These are phyloP conservation scores for Mantis religiosa DNA, from an alignment of 2,888 invertebrate genomes.

Conservation along the genomic window DNA sequence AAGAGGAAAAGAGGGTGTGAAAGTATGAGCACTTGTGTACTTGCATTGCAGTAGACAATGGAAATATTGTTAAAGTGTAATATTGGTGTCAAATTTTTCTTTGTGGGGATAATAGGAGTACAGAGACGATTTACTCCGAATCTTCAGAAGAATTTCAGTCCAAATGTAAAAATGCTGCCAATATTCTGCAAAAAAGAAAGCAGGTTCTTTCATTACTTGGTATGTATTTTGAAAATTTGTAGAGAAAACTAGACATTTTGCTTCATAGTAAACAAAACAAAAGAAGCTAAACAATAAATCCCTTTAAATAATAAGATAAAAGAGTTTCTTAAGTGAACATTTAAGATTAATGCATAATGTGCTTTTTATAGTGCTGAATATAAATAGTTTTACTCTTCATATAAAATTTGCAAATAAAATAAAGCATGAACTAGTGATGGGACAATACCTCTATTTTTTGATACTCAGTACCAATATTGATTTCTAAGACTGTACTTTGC, in stretches of 20 bases:
- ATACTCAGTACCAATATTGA: no score
- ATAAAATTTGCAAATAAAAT: not conserved
- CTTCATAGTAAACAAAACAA: not conserved
- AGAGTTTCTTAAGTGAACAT: no score
- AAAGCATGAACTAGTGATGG: not conserved
- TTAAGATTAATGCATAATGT: no score
- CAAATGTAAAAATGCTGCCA: slow-evolving; percentile 20
- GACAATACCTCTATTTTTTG: no score
- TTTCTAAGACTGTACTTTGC: no score
- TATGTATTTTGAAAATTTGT: not conserved
- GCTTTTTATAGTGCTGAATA: no score
- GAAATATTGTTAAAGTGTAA: not conserved
- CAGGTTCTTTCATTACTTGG: not conserved
- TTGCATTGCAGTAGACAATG: not conserved
- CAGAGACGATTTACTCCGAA: slow-evolving; percentile 11
- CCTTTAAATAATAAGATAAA: no score
- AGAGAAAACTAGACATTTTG: not conserved
- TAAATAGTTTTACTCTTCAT: not conserved
- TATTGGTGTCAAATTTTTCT: not conserved
- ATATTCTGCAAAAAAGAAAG: slow-evolving; percentile 17
- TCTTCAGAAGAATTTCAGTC: slow-evolving; percentile 1
- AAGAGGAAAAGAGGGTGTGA: no score
- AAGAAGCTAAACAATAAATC: no score
- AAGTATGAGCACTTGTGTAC: no score
- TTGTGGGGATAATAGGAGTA: not conserved